Evolutionary conservation across 2,113 vertebrate genomes (phyloP).

Genomic region (Noctilio leporinus): DNA sequence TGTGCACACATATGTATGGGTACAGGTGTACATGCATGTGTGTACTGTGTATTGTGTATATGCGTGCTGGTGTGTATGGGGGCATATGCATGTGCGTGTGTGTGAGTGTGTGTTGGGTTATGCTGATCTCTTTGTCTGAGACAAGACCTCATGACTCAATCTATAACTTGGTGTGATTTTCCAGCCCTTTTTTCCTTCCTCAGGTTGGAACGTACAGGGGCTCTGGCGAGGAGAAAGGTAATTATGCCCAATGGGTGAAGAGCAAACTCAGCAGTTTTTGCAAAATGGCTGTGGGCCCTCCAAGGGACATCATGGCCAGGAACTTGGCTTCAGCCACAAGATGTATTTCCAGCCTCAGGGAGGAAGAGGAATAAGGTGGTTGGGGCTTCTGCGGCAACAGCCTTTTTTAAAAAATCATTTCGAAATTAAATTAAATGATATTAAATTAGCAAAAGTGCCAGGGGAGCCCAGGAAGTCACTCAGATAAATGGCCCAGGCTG

Average conservation of each 20-base stretch:
- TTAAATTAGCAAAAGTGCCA: constrained; percentile 53
- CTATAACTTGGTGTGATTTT: background rate
- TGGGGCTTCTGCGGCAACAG: background rate
- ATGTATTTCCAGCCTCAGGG: constrained; percentile 3
- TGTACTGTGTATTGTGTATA: too few relatives aligned
- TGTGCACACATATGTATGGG: too few relatives aligned
- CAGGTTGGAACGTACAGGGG: rapidly evolving
- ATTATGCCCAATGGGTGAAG: constrained; percentile 1
- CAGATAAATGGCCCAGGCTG: background rate
- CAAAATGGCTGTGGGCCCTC: background rate
- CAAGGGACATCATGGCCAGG: background rate
- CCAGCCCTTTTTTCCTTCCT: background rate
- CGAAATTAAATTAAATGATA: constrained; percentile 66
- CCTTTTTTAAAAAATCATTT: constrained; percentile 51
- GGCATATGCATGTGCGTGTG: too few relatives aligned
- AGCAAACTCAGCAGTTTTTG: constrained; percentile 31
- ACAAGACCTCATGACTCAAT: background rate
- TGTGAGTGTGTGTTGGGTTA: background rate
- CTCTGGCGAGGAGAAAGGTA: constrained; percentile 18
- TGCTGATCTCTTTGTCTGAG: background rate
- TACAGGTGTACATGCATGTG: too few relatives aligned
- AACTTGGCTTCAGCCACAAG: background rate
- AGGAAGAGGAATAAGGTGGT: background rate
- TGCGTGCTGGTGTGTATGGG: background rate
- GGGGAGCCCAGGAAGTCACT: background rate